Conservation (phyloP, 2,113 vertebrate genomes). For the Empidonax traillii region DNA sequence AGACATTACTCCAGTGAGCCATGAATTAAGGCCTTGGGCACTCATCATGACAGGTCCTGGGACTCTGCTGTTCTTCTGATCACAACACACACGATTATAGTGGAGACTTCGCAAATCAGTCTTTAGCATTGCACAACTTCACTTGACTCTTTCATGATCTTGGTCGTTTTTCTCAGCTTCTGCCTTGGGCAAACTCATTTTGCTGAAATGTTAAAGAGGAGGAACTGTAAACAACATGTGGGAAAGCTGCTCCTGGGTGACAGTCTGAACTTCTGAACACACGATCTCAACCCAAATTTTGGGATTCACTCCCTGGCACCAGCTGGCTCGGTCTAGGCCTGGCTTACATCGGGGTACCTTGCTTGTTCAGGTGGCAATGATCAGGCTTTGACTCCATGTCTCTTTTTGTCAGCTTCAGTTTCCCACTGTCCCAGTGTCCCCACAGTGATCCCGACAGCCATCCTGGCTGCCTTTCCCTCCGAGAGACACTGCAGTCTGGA, state of each 20-base stretch:
- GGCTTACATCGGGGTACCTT: not conserved
- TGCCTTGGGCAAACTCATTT: not conserved
- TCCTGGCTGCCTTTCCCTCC: not conserved
- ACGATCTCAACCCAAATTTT: not conserved
- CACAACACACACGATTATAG: not conserved
- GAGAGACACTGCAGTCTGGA: not conserved
- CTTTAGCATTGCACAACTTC: not conserved
- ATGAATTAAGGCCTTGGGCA: not conserved
- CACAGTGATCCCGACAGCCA: rapidly evolving
- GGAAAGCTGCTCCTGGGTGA: not conserved
- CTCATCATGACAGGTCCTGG: not conserved
- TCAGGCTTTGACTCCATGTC: not conserved
- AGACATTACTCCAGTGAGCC: not conserved
- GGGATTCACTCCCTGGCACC: not conserved
- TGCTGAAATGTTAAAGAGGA: not conserved
- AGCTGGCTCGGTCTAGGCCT: not conserved
- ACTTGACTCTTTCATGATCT: not conserved
- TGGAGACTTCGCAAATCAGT: not conserved
- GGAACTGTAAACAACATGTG: not conserved
- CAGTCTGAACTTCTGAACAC: not conserved
- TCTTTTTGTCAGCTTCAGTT: not conserved
- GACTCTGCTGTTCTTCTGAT: not conserved
- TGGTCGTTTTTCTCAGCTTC: not conserved
- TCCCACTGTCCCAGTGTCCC: not conserved
- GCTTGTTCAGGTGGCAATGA: not conserved